phyloP scores from a whole-genome alignment of 1,140 invertebrate species.

The Charaxes varanes region DNA sequence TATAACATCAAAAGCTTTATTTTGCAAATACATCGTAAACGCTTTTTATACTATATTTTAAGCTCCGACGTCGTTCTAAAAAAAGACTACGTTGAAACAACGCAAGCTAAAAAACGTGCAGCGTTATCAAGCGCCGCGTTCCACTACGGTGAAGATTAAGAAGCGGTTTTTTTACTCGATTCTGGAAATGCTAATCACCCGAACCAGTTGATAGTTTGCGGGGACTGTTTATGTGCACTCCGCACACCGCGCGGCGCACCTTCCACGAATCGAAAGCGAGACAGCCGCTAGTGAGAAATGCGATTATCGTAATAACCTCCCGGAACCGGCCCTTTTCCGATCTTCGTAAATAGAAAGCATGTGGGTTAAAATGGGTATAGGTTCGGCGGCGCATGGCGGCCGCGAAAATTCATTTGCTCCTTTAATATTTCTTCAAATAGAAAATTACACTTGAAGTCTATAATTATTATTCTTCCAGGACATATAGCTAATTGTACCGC shows the following conservation, averaged over 20 bases:
- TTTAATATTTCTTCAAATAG: no score
- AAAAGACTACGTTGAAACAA: no score
- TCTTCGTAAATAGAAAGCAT: slow-evolving; percentile 16
- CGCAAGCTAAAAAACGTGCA: no score
- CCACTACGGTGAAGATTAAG: slow-evolving; percentile 1
- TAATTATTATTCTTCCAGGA: no score
- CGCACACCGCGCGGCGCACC: no score
- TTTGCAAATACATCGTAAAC: no score
- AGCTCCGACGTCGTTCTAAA: no score
- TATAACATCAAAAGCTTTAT: no score
- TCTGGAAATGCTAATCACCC: slow-evolving; percentile 65
- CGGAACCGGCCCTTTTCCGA: slow-evolving; percentile 33
- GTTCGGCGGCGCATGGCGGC: background rate
- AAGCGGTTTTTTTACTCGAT: slow-evolving; percentile 32
- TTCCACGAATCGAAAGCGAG: slow-evolving; percentile 68
- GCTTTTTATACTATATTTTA: no score
- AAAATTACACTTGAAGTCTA: no score
- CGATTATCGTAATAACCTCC: slow-evolving; percentile 69
- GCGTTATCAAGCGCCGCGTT: slow-evolving; percentile 1
- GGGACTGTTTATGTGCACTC: slow-evolving; percentile 39
- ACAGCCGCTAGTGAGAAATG: slow-evolving; percentile 60
- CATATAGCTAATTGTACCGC: no score
- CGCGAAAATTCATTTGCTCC: no score
- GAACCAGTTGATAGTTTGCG: slow-evolving; percentile 63
- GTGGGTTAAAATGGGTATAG: slow-evolving; percentile 3